Conservation (phyloP, 2,888 invertebrate genomes). For the Tenthredo scrophulariae region DNA sequence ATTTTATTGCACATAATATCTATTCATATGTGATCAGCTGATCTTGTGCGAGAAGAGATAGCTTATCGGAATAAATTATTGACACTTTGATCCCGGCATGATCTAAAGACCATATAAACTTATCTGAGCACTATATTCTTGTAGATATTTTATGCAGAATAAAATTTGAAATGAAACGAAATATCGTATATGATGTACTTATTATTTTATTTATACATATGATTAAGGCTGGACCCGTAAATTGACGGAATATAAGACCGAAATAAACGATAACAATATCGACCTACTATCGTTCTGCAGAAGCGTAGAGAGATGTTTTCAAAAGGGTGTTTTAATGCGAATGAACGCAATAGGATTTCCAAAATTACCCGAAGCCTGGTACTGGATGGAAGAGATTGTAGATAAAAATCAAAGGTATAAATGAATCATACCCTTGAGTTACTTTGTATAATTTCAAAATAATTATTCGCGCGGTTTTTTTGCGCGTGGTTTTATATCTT, state of each 20-base stretch:
- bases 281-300: constrained; percentile 79
- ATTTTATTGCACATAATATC: not conserved
- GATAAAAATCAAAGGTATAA: constrained; percentile 68
- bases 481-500: not conserved
- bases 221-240: constrained; percentile 76
- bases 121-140: not conserved
- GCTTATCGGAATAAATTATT: not conserved
- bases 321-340: constrained; percentile 79
- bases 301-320: constrained; percentile 81
- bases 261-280: constrained; percentile 79
- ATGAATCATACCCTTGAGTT: constrained; percentile 53
- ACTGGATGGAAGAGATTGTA: constrained; percentile 80
- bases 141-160: not conserved
- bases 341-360: constrained; percentile 76
- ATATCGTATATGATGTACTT: not conserved
- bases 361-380: constrained; percentile 79
- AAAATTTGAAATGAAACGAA: not conserved
- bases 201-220: not conserved
- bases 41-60: not conserved
- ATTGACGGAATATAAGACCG: constrained; percentile 74
- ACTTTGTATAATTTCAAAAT: not conserved
- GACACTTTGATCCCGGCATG: not conserved
- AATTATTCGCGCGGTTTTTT: not conserved
- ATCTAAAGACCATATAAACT: not conserved
- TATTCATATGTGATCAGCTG: not conserved